Conservation (phyloP, 2,797 vertebrate species). For the Nannoperca obscura region DNA sequence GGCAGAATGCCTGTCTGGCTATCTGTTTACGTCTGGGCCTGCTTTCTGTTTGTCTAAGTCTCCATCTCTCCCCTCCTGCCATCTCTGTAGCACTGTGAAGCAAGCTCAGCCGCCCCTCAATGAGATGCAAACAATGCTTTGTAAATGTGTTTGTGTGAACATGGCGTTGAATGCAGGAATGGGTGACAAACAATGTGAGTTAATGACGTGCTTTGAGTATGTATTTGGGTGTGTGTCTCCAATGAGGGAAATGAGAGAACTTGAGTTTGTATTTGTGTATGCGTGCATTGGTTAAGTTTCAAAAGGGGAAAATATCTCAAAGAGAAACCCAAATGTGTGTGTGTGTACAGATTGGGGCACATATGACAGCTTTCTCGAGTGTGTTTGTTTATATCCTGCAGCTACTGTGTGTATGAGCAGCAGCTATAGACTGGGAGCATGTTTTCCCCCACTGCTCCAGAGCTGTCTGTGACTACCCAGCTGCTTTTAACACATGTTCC, state of each 20-base stretch:
- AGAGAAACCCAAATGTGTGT: conserved; percentile 48
- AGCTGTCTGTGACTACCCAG: conserved; percentile 58
- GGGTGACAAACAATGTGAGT: conserved; percentile 69
- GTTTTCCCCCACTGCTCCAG: conserved; percentile 42
- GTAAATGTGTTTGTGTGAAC: conserved; percentile 67
- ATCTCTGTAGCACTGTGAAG: conserved; percentile 63
- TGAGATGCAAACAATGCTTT: conserved; percentile 75
- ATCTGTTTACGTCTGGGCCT: conserved; percentile 72
- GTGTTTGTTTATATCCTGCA: conserved; percentile 36
- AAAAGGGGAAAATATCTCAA: conserved; percentile 31
- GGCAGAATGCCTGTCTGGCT: conserved; percentile 71
- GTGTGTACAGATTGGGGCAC: conserved; percentile 17
- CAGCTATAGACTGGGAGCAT: conserved; percentile 44
- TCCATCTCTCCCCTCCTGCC: conserved; percentile 44
- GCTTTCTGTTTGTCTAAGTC: conserved; percentile 63
- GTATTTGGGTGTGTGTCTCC: conserved; percentile 48
- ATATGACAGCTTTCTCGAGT: conserved; percentile 34
- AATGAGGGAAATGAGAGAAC: conserved; percentile 37
- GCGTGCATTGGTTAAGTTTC: conserved; percentile 17
- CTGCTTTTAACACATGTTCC: conserved; percentile 78
- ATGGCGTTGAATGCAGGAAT: conserved; percentile 48
- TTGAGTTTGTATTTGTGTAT: conserved; percentile 33
- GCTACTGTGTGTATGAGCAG: conserved; percentile 25
- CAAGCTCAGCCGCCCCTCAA: conserved; percentile 63
- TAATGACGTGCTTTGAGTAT: conserved; percentile 49